phyloP scores from a whole-genome alignment of 2,888 invertebrate genomes.

The Sialis fuliginosa region DNA sequence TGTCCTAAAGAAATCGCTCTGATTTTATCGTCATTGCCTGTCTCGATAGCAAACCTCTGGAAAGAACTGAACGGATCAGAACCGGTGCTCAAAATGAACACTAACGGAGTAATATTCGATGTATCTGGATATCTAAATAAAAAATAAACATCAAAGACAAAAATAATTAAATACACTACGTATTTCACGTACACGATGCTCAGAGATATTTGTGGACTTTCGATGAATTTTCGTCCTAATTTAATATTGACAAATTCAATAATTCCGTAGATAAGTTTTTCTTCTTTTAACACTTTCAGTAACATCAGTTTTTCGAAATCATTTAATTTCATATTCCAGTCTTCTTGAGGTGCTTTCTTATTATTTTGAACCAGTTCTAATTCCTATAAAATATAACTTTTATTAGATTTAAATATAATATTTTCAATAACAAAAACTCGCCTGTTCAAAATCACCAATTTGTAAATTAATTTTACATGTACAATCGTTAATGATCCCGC shows the following conservation, averaged over 20 bases:
- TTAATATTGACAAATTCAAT: constrained; percentile 62
- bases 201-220: constrained; percentile 59
- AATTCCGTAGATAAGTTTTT: constrained; percentile 65
- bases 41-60: constrained; percentile 60
- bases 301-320: constrained; percentile 70
- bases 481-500: constrained; percentile 32
- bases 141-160: not conserved
- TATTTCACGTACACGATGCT: constrained; percentile 34
- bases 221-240: constrained; percentile 63
- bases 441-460: constrained; percentile 42
- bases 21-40: constrained; percentile 47
- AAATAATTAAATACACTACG: not conserved
- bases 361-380: constrained; percentile 33
- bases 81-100: constrained; percentile 76
- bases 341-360: constrained; percentile 16
- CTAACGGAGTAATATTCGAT: constrained; percentile 52
- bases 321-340: constrained; percentile 46
- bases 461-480: constrained; percentile 34
- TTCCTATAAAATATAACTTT: constrained; percentile 24
- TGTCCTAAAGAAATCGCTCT: constrained; percentile 78
- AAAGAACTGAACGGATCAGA: constrained; percentile 78
- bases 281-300: constrained; percentile 57
- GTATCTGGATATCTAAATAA: constrained; percentile 49
- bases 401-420: not conserved
- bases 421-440: constrained; percentile 16